Evolutionary conservation across 2,797 vertebrate species (phyloP).

Genomic region (Trematomus bernacchii): DNA sequence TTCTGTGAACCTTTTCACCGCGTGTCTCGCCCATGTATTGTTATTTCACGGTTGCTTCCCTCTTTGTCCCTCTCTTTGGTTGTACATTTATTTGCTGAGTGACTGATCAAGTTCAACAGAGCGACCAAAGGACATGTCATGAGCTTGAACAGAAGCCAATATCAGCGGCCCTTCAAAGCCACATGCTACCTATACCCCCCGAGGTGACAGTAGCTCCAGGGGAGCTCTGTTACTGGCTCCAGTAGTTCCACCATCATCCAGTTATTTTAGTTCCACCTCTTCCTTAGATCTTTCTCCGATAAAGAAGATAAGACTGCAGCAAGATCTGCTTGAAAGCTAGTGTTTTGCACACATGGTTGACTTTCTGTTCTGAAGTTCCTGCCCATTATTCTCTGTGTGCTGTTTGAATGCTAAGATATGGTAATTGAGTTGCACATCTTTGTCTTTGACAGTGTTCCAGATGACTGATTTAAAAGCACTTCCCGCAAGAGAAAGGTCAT

Average conservation of each 20-base stretch:
- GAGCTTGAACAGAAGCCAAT: slow-evolving; percentile 80
- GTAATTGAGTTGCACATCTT: slow-evolving; percentile 72
- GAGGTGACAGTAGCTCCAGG: slow-evolving; percentile 74
- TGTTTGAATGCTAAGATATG: slow-evolving; percentile 60
- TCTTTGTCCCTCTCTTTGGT: slow-evolving; percentile 66
- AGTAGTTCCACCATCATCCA: slow-evolving; percentile 75
- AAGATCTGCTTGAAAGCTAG: slow-evolving; percentile 64
- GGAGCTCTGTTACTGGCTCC: slow-evolving; percentile 63
- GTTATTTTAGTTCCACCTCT: slow-evolving; percentile 55
- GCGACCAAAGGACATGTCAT: slow-evolving; percentile 75
- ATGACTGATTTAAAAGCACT: slow-evolving; percentile 54
- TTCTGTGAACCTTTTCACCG: slow-evolving; percentile 17
- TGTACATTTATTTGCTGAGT: slow-evolving; percentile 83
- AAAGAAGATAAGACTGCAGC: slow-evolving; percentile 55
- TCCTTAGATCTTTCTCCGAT: slow-evolving; percentile 75
- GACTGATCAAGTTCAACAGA: slow-evolving; percentile 82
- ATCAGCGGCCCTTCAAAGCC: slow-evolving; percentile 80
- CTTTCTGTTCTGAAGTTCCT: slow-evolving; percentile 59
- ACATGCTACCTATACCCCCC: slow-evolving; percentile 56
- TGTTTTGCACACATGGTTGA: slow-evolving; percentile 71
- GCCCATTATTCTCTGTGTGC: slow-evolving; percentile 58
- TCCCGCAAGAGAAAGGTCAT: slow-evolving; percentile 12
- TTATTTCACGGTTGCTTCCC: slow-evolving; percentile 45
- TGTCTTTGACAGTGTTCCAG: slow-evolving; percentile 67
- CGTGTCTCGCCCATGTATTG: slow-evolving; percentile 27